Evolutionary conservation across 1,140 invertebrate species (phyloP), one percentile per base, ranked within the genome.

Genomic region (Sinella curviseta): DNA sequence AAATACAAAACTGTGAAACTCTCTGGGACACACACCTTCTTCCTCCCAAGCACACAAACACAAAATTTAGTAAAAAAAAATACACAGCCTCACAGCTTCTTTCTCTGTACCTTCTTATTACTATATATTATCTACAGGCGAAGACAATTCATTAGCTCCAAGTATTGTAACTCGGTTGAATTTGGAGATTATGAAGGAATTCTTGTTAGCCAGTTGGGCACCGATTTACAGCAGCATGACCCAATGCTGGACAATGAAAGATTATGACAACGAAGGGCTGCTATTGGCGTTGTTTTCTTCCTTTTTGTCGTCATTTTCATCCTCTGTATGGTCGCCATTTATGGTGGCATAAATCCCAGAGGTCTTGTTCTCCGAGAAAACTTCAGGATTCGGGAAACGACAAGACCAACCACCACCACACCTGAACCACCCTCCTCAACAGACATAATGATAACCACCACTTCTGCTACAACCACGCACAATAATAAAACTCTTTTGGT

Each of bases 231-330:
- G n/a, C 65, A 28, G 30, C 48, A 28, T 31, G 70, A 55, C n/a
- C 48, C 1, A 28, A 73, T 28, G 60, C 65, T 76, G 0, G 83
- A 83, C 39, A 83, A 84, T 77, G 84, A 83, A 76, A 77, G 84
- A 76, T 83, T 84, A 60, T 91, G 90, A 90, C 90, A 90, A 84
- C 87, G 89, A 85, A 88, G 87, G 85, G 85, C 89, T 55, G 89
- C 88, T 83, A 89, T 90, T 31, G 86, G 89, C 83, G 88, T 88
- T 26, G 86, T 90, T 20, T 88, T 90, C 54, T 88, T 89, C 75
- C 85, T 91, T n/a, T 91, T 90, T 81, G 84, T 88, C 30, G 87
- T 88, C 76, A 91, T 91, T 78, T 87, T 91, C 78, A 84, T 89
- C 28, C 85, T 89, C 79, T 89, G 87, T 78, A 84, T 91, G 77